Conservation (phyloP, 37 sponge, comb jelly and placozoan species). For the Spongilla lacustris region DNA sequence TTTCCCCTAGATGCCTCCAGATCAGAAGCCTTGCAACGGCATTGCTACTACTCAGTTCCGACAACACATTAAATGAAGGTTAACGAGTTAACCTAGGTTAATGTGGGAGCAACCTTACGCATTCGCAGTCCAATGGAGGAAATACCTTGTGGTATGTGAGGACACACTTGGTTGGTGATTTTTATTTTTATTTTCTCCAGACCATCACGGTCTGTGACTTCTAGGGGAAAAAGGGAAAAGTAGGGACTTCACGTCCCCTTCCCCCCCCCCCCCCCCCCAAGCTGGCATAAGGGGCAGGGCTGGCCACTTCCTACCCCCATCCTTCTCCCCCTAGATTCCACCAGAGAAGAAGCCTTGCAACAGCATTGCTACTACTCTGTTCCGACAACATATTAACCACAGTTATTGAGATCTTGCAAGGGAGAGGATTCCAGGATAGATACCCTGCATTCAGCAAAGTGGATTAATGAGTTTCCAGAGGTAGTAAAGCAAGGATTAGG, state of each 20-base stretch:
- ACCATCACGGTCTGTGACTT: neutral
- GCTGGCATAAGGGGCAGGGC: neutral
- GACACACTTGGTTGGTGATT: neutral
- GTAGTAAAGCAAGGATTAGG: constrained; percentile 17
- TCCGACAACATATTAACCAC: neutral
- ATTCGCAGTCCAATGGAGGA: neutral
- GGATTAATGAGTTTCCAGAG: constrained; percentile 21
- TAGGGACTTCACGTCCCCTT: neutral
- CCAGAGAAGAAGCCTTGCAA: neutral
- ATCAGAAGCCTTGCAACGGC: neutral
- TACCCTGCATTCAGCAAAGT: constrained; percentile 17
- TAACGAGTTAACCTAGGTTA: constrained; percentile 1
- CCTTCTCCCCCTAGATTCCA: neutral
- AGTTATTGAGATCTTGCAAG: neutral
- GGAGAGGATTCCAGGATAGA: constrained; percentile 4
- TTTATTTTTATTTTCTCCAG: neutral
- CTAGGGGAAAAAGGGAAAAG: neutral
- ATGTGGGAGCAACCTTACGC: neutral
- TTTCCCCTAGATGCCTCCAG: neutral
- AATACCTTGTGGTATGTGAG: neutral
- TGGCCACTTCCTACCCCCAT: neutral
- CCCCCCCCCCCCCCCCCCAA: neutral
- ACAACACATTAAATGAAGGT: neutral
- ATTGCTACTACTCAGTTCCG: neutral
- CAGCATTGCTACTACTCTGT: neutral